Evolutionary conservation across 2,797 vertebrate genomes (phyloP), one percentile per base, ranked within the genome.

Genomic region (Spondyliosoma cantharus): DNA sequence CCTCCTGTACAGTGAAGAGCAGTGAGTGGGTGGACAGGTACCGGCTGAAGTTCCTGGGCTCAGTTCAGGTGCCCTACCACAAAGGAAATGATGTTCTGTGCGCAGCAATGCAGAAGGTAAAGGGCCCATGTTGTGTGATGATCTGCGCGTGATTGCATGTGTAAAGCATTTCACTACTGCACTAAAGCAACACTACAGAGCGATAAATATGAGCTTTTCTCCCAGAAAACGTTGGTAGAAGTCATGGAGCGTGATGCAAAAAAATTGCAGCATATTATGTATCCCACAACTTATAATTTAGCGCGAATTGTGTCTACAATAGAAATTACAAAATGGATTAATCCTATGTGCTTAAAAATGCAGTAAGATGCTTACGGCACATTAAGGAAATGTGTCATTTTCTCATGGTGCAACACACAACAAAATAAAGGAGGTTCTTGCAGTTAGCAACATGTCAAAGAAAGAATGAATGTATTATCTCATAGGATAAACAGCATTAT

Each of bases 91-190:
- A 99, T 0, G 97, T 99, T 74, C 95, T 99, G 71, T 99, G 98
- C 27, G 97, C 98, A 0, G 98, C 98, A 79, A 99, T 99, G 98
- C 98, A 99, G 94, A 99, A 99, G 97, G 98, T 99, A 74, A 24
- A 19, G 11, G 0, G 1, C 3, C 12, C 17, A 3, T 19, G 9
- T 22, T 45, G 6, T 29, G 7, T 7, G 15, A 27, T 27, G 7
- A 0, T 22, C 17, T 56, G 11, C 25, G 4, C 29, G 17, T 45
- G 17, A 69, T 32, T 67, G 14, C 6, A 43, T 12, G 14, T 43
- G 17, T 48, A 16, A 53, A 57, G 7, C 3, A 14, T 46, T 29
- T 61, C 14, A 58, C 49, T 17, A 2, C 8, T 29, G 16, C 8
- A 29, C 48, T 27, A 3, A 24, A 56, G 27, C 52, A 29, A 13